Evolutionary conservation across 2,113 vertebrate species (phyloP), one percentile per base, ranked within the genome.

Genomic region (Notechis scutatus): DNA sequence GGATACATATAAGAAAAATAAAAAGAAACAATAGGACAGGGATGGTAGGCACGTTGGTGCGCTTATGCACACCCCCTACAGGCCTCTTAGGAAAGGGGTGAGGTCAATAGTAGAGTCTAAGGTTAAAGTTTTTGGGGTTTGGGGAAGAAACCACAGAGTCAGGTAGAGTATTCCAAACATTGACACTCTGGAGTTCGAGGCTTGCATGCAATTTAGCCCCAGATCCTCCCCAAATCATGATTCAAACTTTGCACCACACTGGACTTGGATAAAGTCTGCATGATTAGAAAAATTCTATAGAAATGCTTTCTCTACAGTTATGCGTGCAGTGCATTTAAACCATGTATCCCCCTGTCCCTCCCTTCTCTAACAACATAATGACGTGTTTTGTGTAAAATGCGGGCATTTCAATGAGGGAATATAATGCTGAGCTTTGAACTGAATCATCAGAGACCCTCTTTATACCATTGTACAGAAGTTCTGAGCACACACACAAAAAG

Each of bases 351-450:
- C 34, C 15, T 39, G 15, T 81, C 34, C 69, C 34, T 81, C n/a
- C 34, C 34, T 81, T 7, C 5, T 39, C 15, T 47, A 61, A 61
- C 29, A 92, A 87, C 57, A 64, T 88, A 92, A 89, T 88, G 91
- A 81, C 21, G 50, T 39, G 2, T 88, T 88, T 87, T 89, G 86
- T 24, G 69, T 26, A 88, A 81, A 74, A 34, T 29, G 57, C 0
- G 10, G 50, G 18, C 21, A 89, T 85, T 89, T 92, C 56, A 89
- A 50, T 47, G n/a, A 85, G 85, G 18, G 3, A 89, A 89, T 74
- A 47, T 57, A 57, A 85, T 50, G 61, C 45, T 74, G n/a, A 92
- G 88, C 52, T 47, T 89, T 92, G 88, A 90, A 92, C 20, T 85
- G 57, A 92, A 85, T 92, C 52, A 90, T 85, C 88, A 57, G 52